Conservation (phyloP, 2,888 invertebrate species). For the Herminia tarsipennalis region DNA sequence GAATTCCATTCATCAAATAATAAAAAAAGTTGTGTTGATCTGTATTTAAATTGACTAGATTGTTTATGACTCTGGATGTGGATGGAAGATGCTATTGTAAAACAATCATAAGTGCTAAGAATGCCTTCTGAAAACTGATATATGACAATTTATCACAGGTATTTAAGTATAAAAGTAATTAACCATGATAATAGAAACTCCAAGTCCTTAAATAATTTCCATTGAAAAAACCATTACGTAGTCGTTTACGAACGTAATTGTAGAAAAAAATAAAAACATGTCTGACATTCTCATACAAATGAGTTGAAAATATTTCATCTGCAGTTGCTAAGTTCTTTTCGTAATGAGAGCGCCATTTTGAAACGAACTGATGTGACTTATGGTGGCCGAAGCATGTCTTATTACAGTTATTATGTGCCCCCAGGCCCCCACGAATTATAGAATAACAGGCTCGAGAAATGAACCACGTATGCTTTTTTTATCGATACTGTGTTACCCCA, state of each 20-base stretch:
- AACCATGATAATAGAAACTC: too few species aligned
- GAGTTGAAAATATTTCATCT: slow-evolving; percentile 39
- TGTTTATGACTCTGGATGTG: too few species aligned
- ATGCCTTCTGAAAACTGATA: too few species aligned
- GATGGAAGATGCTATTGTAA: too few species aligned
- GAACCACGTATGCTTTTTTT: slow-evolving; percentile 41
- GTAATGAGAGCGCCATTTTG: slow-evolving; percentile 46
- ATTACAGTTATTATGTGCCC: slow-evolving; percentile 77
- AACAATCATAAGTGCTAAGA: too few species aligned
- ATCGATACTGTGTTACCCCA: slow-evolving; percentile 47
- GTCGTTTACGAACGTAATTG: background rate
- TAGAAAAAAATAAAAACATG: background rate
- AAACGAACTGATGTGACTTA: slow-evolving; percentile 66
- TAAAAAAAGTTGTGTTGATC: too few species aligned
- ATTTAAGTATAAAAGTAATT: too few species aligned
- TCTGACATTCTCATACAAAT: slow-evolving; percentile 4
- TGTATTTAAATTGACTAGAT: too few species aligned
- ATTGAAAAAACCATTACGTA: background rate
- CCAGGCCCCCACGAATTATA: slow-evolving; percentile 66
- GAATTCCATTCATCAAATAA: too few species aligned
- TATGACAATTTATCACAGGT: too few species aligned
- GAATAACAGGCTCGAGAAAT: slow-evolving; percentile 53
- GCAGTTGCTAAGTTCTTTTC: slow-evolving; percentile 43
- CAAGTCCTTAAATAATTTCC: too few species aligned
- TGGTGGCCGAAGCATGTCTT: slow-evolving; percentile 60